Conservation (phyloP, 2,113 vertebrate species). For the Passer domesticus region DNA sequence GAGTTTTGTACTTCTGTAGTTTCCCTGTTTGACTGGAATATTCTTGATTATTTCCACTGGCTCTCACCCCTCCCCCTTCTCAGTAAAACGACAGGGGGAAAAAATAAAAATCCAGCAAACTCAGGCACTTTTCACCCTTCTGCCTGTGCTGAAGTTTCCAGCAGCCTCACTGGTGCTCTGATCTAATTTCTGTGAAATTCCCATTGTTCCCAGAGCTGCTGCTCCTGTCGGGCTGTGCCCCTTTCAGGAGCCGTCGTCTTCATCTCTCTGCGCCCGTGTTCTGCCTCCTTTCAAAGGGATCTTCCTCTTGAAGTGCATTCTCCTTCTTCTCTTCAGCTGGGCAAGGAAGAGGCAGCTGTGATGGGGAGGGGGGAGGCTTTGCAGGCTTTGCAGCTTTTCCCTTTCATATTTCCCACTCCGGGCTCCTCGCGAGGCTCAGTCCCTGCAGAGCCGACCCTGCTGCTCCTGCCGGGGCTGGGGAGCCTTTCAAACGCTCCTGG, state of each 20-base stretch:
- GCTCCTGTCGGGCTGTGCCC: neutral
- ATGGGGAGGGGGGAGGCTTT: neutral
- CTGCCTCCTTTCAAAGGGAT: neutral
- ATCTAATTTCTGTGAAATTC: neutral
- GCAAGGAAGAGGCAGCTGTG: neutral
- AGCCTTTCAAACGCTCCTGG: rapidly evolving
- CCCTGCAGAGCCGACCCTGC: neutral
- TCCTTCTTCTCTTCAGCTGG: neutral
- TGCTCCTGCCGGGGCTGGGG: neutral
- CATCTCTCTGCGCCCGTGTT: neutral
- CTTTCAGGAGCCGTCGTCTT: rapidly evolving
- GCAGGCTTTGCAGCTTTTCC: neutral
- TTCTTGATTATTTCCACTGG: neutral
- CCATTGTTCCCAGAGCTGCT: neutral
- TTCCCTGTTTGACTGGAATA: neutral
- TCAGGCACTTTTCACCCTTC: neutral
- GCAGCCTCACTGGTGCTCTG: neutral
- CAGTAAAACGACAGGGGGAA: neutral
- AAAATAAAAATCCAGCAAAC: neutral
- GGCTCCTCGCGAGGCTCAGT: neutral
- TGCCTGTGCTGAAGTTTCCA: neutral
- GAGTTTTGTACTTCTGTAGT: rapidly evolving
- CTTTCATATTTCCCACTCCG: rapidly evolving
- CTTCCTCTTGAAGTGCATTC: neutral
- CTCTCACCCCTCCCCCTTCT: neutral